Evolutionary conservation across 2,113 vertebrate genomes (phyloP).

Genomic region (Crotophaga sulcirostris): DNA sequence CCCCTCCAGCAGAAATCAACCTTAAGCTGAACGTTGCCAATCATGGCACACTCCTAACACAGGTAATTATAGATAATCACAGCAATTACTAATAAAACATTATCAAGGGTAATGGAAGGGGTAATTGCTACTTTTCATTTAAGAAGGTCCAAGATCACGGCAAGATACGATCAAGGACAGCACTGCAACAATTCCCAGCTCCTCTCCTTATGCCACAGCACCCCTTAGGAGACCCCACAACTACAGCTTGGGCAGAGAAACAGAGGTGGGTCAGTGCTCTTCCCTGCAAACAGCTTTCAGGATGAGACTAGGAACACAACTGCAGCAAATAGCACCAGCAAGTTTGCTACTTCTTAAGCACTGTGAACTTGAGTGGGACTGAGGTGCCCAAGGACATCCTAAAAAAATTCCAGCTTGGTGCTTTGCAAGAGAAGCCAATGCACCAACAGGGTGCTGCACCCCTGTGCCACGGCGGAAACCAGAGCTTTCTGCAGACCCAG

Average conservation of each 20-base stretch:
- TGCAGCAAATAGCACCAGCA: background rate
- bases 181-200: background rate
- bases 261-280: background rate
- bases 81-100: slow-evolving; percentile 22
- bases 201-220: accelerated
- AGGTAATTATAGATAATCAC: slow-evolving; percentile 17
- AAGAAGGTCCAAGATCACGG: background rate
- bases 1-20: background rate
- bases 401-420: background rate
- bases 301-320: background rate
- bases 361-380: background rate
- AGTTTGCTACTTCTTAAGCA: background rate
- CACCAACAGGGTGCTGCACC: background rate
- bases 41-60: background rate
- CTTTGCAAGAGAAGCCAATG: background rate
- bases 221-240: background rate
- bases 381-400: background rate
- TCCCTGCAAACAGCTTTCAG: background rate
- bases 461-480: background rate
- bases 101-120: background rate
- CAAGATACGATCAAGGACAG: background rate
- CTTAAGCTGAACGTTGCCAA: background rate
- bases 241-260: background rate
- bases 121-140: background rate
- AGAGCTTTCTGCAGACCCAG: accelerated